Evolutionary conservation across 2,113 vertebrate species (phyloP), one percentile per base, ranked within the genome.

Genomic region (Coregonus clupeaformis): DNA sequence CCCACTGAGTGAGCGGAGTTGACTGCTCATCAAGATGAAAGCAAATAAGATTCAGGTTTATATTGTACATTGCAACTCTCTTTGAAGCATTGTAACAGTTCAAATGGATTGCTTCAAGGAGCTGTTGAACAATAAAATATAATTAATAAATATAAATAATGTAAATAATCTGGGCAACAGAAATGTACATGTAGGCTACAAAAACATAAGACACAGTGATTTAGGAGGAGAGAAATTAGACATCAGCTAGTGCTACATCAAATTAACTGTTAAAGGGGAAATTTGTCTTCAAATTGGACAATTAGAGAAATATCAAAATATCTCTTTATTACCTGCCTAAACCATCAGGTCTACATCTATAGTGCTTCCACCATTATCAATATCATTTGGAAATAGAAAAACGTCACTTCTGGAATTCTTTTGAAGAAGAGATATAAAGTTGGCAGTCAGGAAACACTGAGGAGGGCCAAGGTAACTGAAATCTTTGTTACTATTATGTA

Each of bases 381-480:
- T 71, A 22, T 76, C 1, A 70, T 85, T 79, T 77, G 69, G 79
- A 84, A 85, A 79, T 89, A 86, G 78, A 88, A 88, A 85, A 29
- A 80, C 84, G 75, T 80, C 73, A 77, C 74, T 64, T 72, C 36
- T 9, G 83, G 77, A 84, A 60, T 22, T 64, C 73, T 66, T 76
- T 79, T 73, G 77, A 81, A 84, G 82, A 86, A 90, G 88, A 89
- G 45, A 82, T 90, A 90, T 74, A 90, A 92, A 92, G 86, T 30
- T 47, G 66, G 83, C 60, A 72, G 76, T 74, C n/a, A 73, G 78
- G 83, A 77, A 86, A 73, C 85, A 85, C 65, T 7, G 72, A 52
- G 47, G 47, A 52, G 4, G 49, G 16, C 16, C 49, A 52, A 52
- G 47, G 47, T 52, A 52, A 52, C 77, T 84, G 7, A 3, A 76